phyloP scores from a whole-genome alignment of 2,113 vertebrate species.

The Centropristis striata region DNA sequence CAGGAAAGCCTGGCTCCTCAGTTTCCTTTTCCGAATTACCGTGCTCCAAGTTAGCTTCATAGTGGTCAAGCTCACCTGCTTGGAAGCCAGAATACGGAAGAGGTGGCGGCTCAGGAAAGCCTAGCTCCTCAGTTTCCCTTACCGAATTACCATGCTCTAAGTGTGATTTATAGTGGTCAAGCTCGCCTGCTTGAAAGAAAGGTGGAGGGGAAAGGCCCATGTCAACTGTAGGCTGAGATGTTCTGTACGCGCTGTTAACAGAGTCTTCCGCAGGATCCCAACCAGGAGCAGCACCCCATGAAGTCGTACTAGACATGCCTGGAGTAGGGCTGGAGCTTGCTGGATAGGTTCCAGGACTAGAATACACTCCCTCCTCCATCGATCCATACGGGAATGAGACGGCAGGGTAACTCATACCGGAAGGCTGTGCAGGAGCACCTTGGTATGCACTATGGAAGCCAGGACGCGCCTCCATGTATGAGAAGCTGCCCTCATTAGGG shows the following conservation, averaged over 20 bases:
- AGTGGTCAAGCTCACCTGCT: neutral
- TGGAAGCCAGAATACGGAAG: neutral
- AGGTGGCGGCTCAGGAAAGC: neutral
- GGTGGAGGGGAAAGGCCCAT: neutral
- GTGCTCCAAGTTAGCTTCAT: neutral
- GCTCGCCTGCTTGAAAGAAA: slow-evolving; percentile 2
- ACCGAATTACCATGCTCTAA: neutral
- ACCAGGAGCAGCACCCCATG: neutral
- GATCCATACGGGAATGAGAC: neutral
- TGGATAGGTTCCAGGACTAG: neutral
- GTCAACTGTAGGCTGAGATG: neutral
- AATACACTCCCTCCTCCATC: neutral
- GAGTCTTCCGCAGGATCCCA: neutral
- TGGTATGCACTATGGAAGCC: neutral
- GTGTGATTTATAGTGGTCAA: neutral
- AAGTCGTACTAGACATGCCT: neutral
- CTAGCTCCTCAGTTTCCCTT: slow-evolving; percentile 17
- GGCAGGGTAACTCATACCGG: neutral
- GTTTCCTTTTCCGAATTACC: slow-evolving; percentile 28
- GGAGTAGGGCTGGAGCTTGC: neutral
- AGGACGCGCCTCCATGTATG: neutral
- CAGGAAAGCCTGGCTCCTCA: neutral
- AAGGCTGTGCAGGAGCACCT: neutral
- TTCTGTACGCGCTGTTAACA: neutral
- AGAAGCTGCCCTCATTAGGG: neutral